These are phyloP conservation scores for Tiliqua scincoides DNA, from an alignment of 2,113 vertebrate genomes.

Conservation along the genomic window DNA sequence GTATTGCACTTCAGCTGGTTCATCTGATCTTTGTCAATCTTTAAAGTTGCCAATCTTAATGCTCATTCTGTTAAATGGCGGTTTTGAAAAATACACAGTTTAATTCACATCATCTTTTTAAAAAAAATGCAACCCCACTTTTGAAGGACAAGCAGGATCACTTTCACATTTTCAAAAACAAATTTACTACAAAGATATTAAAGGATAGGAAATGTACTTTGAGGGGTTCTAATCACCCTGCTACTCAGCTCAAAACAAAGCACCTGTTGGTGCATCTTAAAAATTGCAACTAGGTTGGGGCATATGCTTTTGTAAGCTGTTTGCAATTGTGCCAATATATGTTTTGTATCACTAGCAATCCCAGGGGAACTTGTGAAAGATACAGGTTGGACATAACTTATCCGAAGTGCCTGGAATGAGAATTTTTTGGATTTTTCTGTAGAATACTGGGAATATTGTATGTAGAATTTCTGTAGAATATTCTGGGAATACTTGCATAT, in stretches of 20 bases:
- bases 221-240: no score
- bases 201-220: neutral
- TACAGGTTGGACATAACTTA: no score
- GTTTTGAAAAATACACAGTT: neutral
- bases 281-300: neutral
- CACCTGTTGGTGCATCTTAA: neutral
- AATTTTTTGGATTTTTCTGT: no score
- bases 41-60: neutral
- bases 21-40: neutral
- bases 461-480: no score
- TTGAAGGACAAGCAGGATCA: neutral
- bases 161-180: neutral
- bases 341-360: neutral
- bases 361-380: neutral
- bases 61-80: neutral
- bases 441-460: no score
- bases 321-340: neutral
- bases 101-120: neutral
- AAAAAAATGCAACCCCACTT: neutral
- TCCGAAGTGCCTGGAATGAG: no score
- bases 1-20: neutral
- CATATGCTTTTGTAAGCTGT: neutral
- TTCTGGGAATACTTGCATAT: no score
- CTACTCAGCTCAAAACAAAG: neutral
- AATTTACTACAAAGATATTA: no score